phyloP scores from a whole-genome alignment of 2,113 vertebrate species.

The Poeciliopsis occidentalis region DNA sequence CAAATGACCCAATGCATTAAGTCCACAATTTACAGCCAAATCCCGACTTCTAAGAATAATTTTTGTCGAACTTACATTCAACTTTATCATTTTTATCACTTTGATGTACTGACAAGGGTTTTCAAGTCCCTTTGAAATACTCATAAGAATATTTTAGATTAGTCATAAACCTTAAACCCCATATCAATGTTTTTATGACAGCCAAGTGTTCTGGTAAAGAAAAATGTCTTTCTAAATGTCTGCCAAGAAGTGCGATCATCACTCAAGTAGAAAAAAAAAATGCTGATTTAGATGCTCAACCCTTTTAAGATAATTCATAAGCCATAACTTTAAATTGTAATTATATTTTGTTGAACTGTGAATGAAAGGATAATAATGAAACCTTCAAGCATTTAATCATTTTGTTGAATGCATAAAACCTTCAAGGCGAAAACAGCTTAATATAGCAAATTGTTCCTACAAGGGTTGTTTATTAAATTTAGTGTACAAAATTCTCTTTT shows the following conservation, averaged over 20 bases:
- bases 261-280: background rate
- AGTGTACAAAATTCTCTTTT: no score
- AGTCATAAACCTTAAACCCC: background rate
- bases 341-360: background rate
- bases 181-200: background rate
- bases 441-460: no score
- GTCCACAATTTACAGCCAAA: slow-evolving; percentile 38
- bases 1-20: slow-evolving; percentile 37
- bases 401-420: background rate
- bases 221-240: background rate
- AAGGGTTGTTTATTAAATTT: no score
- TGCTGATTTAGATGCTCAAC: background rate
- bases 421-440: no score
- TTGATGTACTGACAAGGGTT: background rate
- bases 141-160: background rate
- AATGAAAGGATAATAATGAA: no score
- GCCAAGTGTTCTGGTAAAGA: background rate
- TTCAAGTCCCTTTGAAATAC: background rate
- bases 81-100: no score
- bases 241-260: background rate
- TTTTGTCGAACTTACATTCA: no score
- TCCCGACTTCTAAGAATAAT: slow-evolving; percentile 3
- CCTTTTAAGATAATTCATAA: background rate
- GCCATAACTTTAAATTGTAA: background rate
- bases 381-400: no score